Conservation (phyloP, 2,113 vertebrate species). For the Ochotona princeps region DNA sequence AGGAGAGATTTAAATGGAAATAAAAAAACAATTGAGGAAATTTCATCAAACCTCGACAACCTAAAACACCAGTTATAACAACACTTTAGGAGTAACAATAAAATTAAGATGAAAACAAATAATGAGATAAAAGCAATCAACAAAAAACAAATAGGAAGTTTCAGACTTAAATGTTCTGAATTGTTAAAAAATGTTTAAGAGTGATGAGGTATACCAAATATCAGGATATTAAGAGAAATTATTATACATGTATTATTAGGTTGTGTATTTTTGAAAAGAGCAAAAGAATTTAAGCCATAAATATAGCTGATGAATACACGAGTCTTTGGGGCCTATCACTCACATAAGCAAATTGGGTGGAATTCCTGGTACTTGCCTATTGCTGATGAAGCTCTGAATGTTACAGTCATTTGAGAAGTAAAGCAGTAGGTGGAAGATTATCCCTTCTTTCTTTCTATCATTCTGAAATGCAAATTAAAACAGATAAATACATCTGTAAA, state of each 20-base stretch:
- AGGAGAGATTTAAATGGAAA: not conserved
- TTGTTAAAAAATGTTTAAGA: too few species aligned
- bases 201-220: not conserved
- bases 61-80: not conserved
- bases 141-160: not conserved
- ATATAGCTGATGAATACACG: not conserved
- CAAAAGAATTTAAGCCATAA: not conserved
- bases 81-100: not conserved
- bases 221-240: not conserved
- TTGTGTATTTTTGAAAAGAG: not conserved
- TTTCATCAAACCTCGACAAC: not conserved
- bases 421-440: too few species aligned
- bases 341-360: too few species aligned
- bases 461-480: too few species aligned
- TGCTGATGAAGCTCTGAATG: too few species aligned
- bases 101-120: not conserved
- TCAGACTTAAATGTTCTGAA: not conserved
- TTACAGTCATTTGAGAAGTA: too few species aligned
- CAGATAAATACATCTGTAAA: too few species aligned
- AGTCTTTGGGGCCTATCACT: too few species aligned
- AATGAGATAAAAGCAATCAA: not conserved
- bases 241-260: not conserved
- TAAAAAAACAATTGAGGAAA: conserved; percentile 4
- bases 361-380: too few species aligned
- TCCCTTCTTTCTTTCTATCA: too few species aligned